Base-by-base conservation (phyloP, 53 echinoderm and acorn worm genomes). In the Hippasteria phrygiana region DNA sequence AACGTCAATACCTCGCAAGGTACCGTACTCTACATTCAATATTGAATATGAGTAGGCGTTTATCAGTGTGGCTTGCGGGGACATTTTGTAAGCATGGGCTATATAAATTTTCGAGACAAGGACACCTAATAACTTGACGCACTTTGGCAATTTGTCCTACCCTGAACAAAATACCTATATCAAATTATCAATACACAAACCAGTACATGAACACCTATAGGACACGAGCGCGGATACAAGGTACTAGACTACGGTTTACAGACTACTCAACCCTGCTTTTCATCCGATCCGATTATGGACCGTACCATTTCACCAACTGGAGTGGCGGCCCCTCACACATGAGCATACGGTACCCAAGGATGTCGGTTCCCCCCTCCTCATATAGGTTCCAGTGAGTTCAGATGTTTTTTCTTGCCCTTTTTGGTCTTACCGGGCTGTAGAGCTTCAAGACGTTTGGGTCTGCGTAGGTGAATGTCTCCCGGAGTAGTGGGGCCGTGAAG, bases 311-410 rank as follows among this genome's bases (percentile, higher is more conserved):
- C 18, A 22, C 18, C 28, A 12, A 26, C 2, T 11, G 76, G 79
- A 62, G 43, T 73, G 73, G 73, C 43, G 20, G 1, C 45, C 73
- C 73, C 73, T 73, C 73, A 38, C 8, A 43, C 41, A 73, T 73
- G 73, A 73, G 43, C 18, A 33, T 40, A 73, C 43, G 3, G 14
- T 40, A 29, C 5, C 41, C 1, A 40, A 40, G 24, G 20, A 2
- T 5, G 5, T 3, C 33, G 16, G 5, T 22, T 59, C 69, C 20
- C 43, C n/a, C 51, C 50, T 18, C 51, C 34, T 92, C 93, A 97
- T 71, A 97, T 69, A 31, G 97, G 97, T 66, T 97, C 97, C 73
- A 97, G 82, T 0, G 97, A 34, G 78, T 97, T 95, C 71, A 93
- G 82, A 5, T 71, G 62, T 53, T 95, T 97, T 86, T 94, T 98